These are phyloP conservation scores for Hydroisotoma schaefferi DNA, from an alignment of 2,888 invertebrate species.

Conservation along the genomic window DNA sequence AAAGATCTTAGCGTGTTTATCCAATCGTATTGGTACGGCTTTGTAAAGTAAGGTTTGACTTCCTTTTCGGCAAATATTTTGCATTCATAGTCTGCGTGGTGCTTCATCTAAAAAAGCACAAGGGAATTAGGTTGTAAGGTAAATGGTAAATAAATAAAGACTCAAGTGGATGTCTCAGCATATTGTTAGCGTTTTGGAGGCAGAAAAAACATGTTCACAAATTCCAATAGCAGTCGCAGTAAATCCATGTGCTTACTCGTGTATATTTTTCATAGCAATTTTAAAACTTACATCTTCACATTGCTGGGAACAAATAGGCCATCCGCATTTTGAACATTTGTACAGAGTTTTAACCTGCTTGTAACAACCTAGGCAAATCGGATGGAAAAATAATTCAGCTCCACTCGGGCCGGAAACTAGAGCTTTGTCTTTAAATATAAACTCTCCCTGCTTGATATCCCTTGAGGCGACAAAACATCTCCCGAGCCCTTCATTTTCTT, in stretches of 20 bases:
- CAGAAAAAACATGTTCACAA: too few species aligned
- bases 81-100: slow-evolving; percentile 43
- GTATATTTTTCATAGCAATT: background rate
- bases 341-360: slow-evolving; percentile 36
- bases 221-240: background rate
- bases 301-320: slow-evolving; percentile 64
- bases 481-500: slow-evolving; percentile 58
- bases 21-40: slow-evolving; percentile 58
- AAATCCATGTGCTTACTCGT: background rate
- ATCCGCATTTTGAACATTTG: slow-evolving; percentile 56
- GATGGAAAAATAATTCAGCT: slow-evolving; percentile 39
- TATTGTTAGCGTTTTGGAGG: too few species aligned
- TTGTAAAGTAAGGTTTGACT: slow-evolving; percentile 32
- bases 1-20: slow-evolving; percentile 66
- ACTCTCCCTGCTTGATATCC: slow-evolving; percentile 66
- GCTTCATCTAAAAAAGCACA: slow-evolving; percentile 23
- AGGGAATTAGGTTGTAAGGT: background rate
- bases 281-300: slow-evolving; percentile 56
- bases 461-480: slow-evolving; percentile 68
- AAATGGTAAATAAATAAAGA: background rate
- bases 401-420: slow-evolving; percentile 65
- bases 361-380: slow-evolving; percentile 49
- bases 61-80: slow-evolving; percentile 35
- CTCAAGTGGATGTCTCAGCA: background rate
- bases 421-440: slow-evolving; percentile 69